These are phyloP conservation scores for Trinorchestia longiramus DNA, from an alignment of 1,140 invertebrate genomes.

Conservation along the genomic window DNA sequence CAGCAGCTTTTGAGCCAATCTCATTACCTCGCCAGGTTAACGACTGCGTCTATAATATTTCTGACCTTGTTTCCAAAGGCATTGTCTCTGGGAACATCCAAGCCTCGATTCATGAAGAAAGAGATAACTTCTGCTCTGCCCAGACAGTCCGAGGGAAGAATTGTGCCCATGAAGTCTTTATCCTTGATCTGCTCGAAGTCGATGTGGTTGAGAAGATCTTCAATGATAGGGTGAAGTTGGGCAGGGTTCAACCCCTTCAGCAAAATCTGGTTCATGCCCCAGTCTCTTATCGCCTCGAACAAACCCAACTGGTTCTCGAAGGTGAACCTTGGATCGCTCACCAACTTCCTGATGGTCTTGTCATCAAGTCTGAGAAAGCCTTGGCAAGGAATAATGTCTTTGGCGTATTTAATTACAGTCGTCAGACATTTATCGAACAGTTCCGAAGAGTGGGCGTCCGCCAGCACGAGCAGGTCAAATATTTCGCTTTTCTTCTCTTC, in stretches of 20 bases:
- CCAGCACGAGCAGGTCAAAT: slow-evolving; percentile 60
- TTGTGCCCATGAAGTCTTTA: slow-evolving; percentile 64
- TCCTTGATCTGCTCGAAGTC: slow-evolving; percentile 65
- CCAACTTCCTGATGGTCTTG: slow-evolving; percentile 60
- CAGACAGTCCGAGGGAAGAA: slow-evolving; percentile 65
- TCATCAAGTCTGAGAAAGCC: slow-evolving; percentile 63
- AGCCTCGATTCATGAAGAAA: slow-evolving; percentile 67
- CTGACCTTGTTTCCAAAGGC: slow-evolving; percentile 64
- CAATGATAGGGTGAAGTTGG: slow-evolving; percentile 58
- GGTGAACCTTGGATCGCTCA: slow-evolving; percentile 60
- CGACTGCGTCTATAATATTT: not conserved
- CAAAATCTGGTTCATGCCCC: slow-evolving; percentile 64
- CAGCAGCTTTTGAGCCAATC: not conserved
- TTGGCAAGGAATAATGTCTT: slow-evolving; percentile 61
- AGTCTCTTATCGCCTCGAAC: slow-evolving; percentile 66
- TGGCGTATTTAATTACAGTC: slow-evolving; percentile 58
- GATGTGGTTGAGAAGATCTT: slow-evolving; percentile 63
- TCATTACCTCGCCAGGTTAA: not conserved
- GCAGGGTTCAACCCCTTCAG: slow-evolving; percentile 53
- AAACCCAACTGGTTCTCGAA: slow-evolving; percentile 64
- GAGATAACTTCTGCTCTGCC: slow-evolving; percentile 65
- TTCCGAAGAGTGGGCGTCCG: slow-evolving; percentile 59
- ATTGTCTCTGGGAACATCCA: slow-evolving; percentile 65
- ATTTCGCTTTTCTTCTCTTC: slow-evolving; percentile 62
- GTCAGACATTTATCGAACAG: slow-evolving; percentile 61